Conservation (phyloP, 1,140 invertebrate genomes). For the Scaptomyza hsui region DNA sequence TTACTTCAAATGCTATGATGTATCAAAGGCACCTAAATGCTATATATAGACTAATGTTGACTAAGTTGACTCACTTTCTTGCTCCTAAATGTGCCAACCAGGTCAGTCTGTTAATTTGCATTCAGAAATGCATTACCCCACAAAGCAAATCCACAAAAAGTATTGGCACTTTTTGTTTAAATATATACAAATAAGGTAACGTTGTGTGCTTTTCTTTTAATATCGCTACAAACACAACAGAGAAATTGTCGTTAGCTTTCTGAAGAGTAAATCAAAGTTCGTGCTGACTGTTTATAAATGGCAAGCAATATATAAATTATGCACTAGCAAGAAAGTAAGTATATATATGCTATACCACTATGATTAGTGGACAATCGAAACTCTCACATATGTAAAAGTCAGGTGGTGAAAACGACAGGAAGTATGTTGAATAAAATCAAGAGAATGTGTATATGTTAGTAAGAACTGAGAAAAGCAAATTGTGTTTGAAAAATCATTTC, state of each 20-base stretch:
- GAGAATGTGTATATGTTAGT: too few species aligned
- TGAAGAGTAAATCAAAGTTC: slow-evolving; percentile 4
- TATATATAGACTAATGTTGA: neutral
- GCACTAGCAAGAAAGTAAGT: slow-evolving; percentile 3
- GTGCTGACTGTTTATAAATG: slow-evolving; percentile 12
- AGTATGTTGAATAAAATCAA: too few species aligned
- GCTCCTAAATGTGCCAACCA: slow-evolving; percentile 32
- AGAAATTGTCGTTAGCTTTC: slow-evolving; percentile 29
- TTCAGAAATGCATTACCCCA: slow-evolving; percentile 69
- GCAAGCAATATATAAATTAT: slow-evolving; percentile 11
- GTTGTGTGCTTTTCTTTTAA: slow-evolving; percentile 23
- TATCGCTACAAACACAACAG: slow-evolving; percentile 26
- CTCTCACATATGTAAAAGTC: neutral
- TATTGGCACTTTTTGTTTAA: neutral
- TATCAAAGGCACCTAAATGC: slow-evolving; percentile 14
- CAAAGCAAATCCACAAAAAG: slow-evolving; percentile 45
- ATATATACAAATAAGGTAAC: neutral
- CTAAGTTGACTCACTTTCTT: slow-evolving; percentile 2
- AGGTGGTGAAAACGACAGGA: neutral
- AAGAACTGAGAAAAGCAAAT: too few species aligned
- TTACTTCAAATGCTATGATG: neutral
- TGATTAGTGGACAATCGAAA: neutral
- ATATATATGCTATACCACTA: neutral
- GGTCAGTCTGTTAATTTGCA: slow-evolving; percentile 57
- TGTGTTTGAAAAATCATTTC: too few species aligned